Base-by-base conservation (phyloP, 2,797 vertebrate genomes). In the Eurystomus glaucurus region DNA sequence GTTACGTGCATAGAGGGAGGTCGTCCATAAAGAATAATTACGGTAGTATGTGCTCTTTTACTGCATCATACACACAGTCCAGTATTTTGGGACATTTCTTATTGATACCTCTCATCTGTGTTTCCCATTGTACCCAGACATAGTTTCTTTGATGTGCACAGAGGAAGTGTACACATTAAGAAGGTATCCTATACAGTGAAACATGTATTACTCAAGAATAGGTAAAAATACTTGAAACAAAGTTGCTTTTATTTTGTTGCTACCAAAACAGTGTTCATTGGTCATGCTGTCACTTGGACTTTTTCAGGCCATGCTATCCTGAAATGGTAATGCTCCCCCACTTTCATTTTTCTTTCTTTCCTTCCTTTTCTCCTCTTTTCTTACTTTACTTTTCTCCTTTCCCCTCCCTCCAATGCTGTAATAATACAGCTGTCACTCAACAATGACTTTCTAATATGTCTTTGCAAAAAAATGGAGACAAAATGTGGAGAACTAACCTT, bases 241-340 rank as follows among this genome's bases (percentile, higher is more conserved):
- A 81, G 48, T 74, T 88, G 22, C 13, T 57, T 39, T 88, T 85
- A 50, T 28, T 87, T 54, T 84, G 3, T 70, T 94, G 5, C 20
- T 91, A 9, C 14, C 26, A 21, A 31, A 90, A 26, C 7, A 82
- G 29, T 0, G 0, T 35, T 88, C 21, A 4, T 20, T 70, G 60
- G 11, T 69, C 31, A 11, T 28, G 20, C 19, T 51, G 4, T 50
- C 22, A 45, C 10, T 62, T 87, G 35, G 31, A 51, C 31, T 60
- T 60, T 18, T 20, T 37, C n/a, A 64, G 43, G 8, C 37, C 23
- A 4, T 72, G 28, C 35, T 82, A 0, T 65, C 26, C n/a, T 41
- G 45, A 41, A 8, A 1, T 31, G 15, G 20, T 77, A 65, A 29
- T 1, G 0, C 8, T 78, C 10, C 4, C 4, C 6, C 7, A 41